Percentiles rank a stretch among this genome's conserved stretches.
Evolutionary conservation across 2,888 invertebrate genomes (phyloP).

Genomic region (Anthophora plumipes): DNA sequence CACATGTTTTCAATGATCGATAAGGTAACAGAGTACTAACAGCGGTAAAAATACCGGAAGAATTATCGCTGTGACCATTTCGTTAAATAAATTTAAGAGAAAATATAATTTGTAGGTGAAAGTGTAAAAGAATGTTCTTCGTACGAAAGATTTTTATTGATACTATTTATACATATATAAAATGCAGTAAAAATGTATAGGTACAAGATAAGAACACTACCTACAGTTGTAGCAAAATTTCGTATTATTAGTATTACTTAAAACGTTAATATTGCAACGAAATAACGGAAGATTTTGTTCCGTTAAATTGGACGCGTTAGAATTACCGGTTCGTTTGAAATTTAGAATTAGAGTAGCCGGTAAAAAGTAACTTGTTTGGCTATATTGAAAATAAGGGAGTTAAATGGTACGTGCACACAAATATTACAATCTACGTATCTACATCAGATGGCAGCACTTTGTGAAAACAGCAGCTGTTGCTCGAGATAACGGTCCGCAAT

Average conservation of each 20-base stretch:
- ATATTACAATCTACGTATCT: neutral
- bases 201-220: neutral
- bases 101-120: too few relatives aligned
- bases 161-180: neutral
- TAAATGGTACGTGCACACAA: neutral
- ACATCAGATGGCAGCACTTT: slow-evolving; percentile 28
- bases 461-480: slow-evolving; percentile 8
- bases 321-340: too few relatives aligned
- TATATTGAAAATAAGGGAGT: too few relatives aligned
- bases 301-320: too few relatives aligned
- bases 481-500: slow-evolving; percentile 1
- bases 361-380: too few relatives aligned
- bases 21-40: neutral
- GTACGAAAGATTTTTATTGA: neutral
- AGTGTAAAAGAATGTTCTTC: too few relatives aligned
- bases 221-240: too few relatives aligned
- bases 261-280: neutral
- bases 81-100: too few relatives aligned
- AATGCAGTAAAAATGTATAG: neutral
- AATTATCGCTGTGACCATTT: neutral
- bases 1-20: neutral
- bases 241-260: too few relatives aligned
- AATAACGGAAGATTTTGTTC: neutral
- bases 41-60: neutral
- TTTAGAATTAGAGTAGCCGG: too few relatives aligned